Conservation (phyloP, 1,140 invertebrate species). For the Eciton burchellii region DNA sequence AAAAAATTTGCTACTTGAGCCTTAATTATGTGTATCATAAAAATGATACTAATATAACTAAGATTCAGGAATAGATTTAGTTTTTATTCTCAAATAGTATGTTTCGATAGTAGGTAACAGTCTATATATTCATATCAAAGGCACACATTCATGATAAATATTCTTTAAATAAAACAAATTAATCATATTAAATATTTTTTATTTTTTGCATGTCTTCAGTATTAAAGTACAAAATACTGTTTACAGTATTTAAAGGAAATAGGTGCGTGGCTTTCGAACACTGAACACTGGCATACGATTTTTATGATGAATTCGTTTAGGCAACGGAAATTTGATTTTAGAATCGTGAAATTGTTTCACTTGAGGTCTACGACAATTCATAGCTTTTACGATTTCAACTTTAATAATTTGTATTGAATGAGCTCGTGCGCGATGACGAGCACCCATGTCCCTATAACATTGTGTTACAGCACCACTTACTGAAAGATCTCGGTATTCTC, state of each 20-base stretch:
- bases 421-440: constrained; percentile 98
- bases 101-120: no score
- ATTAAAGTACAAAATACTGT: constrained; percentile 57
- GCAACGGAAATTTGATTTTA: constrained; percentile 97
- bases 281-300: constrained; percentile 93
- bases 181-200: constrained; percentile 58
- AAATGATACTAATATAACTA: no score
- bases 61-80: no score
- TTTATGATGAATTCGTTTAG: constrained; percentile 95
- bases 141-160: no score
- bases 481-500: constrained; percentile 98
- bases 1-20: no score
- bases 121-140: no score
- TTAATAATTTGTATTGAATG: constrained; percentile 99
- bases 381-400: constrained; percentile 95
- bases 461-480: constrained; percentile 98
- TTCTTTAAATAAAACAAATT: no score
- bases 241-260: constrained; percentile 91
- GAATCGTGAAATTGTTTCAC: constrained; percentile 99
- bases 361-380: constrained; percentile 95
- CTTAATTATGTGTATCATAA: no score
- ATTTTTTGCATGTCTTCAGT: constrained; percentile 64
- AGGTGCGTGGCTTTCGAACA: constrained; percentile 96
- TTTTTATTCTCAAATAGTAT: no score
- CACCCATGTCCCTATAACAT: constrained; percentile 99